Base-by-base conservation (phyloP, 1,140 invertebrate genomes). In the Neuroterus valhalla region DNA sequence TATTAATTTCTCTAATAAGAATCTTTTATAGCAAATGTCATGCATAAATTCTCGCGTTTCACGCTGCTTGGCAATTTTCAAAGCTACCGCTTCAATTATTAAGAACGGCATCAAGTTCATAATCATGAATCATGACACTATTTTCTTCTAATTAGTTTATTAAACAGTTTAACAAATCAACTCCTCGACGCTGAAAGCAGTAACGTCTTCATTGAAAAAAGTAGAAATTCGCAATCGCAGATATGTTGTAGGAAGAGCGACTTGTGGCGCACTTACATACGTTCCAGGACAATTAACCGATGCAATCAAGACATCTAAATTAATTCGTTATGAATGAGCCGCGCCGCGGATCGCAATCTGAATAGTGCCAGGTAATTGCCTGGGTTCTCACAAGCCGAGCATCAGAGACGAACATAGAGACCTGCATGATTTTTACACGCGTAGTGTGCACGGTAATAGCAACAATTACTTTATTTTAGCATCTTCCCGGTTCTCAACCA, bases 271-370 rank as follows among this genome's bases (percentile, higher is more conserved):
- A 68, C 71, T 72, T 52, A 72, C 68, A 69, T 66, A 77, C 77
- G 72, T 78, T 83, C 81, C 74, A 80, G 75, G 82, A 87, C 87
- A 89, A 89, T 89, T 89, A 89, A 88, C 85, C 83, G 85, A 84
- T 83, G 86, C 87, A 89, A 89, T 89, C 89, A 89, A 89, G 86
- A 88, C 86, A 87, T 89, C 86, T 84, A 88, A 88, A 89, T 89
- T 88, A 89, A 89, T 89, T 89, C 83, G 80, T 81, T 70, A 77
- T 70, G 69, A 78, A 62, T 26, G 55, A 26, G 21, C 21, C 8
- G 31, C 31, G 31, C 70, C 74, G 72, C 48, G 76, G 74, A 79
- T 79, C 79, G 81, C 78, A 73, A 84, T 84, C 84, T 83, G 78
- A 85, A 83, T 83, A 81, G 80, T 62, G 77, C 68, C 78, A 80